Percentiles rank a stretch among this genome's conserved stretches.
Conservation (phyloP, 2,113 vertebrate species). For the Amia ocellicauda region DNA sequence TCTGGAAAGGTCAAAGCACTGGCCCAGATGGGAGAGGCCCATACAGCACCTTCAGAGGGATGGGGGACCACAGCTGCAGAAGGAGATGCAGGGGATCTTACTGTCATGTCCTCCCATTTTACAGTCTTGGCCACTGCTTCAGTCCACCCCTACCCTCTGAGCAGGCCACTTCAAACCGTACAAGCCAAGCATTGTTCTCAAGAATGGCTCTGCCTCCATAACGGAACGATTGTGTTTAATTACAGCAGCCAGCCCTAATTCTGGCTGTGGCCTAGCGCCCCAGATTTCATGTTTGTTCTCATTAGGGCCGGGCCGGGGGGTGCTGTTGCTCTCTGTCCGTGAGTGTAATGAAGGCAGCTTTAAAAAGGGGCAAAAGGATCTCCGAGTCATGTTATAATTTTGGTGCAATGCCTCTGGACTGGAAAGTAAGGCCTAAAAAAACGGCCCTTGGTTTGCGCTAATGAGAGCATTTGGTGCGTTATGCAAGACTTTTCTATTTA, state of each 20-base stretch:
- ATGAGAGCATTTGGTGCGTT: constrained; percentile 53
- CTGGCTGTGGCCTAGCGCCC: constrained; percentile 61
- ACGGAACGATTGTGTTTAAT: constrained; percentile 68
- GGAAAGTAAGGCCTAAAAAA: background rate
- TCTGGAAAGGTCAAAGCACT: too few species aligned
- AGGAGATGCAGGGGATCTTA: too few species aligned
- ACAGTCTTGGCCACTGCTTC: too few species aligned
- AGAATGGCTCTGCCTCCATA: constrained; percentile 49
- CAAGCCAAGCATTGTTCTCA: constrained; percentile 60
- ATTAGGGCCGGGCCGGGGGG: constrained; percentile 44
- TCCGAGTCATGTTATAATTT: constrained; percentile 36
- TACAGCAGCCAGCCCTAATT: constrained; percentile 59
- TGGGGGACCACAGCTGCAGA: too few species aligned
- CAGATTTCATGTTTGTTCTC: constrained; percentile 63
- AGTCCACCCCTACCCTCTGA: constrained; percentile 8
- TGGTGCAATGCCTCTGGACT: constrained; percentile 38
- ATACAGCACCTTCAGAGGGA: too few species aligned
- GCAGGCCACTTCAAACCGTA: constrained; percentile 20
- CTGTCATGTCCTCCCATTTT: background rate
- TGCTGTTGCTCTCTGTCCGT: constrained; percentile 21
- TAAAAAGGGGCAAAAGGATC: constrained; percentile 41
- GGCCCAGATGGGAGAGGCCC: too few species aligned
- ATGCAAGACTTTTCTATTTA: constrained; percentile 50
- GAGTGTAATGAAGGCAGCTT: constrained; percentile 36
- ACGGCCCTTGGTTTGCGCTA: constrained; percentile 39